Conservation (phyloP, 2,797 vertebrate genomes). For the Danio tinwini region DNA sequence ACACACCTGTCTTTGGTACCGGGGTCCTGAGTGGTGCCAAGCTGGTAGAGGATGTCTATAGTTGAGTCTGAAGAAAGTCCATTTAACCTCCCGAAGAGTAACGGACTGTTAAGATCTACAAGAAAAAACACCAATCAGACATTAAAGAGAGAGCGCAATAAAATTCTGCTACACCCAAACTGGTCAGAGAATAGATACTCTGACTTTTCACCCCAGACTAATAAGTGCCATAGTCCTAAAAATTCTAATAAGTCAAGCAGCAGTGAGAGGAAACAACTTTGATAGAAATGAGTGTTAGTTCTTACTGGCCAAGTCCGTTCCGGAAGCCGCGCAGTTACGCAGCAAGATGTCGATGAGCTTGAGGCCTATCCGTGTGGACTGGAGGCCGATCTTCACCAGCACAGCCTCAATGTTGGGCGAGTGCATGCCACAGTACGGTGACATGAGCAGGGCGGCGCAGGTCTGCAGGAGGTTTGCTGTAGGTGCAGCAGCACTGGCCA, state of each 20-base stretch:
- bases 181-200: background rate
- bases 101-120: slow-evolving; percentile 95
- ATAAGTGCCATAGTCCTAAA: background rate
- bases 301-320: slow-evolving; percentile 93
- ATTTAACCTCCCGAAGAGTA: slow-evolving; percentile 96
- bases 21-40: slow-evolving; percentile 95
- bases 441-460: slow-evolving; percentile 96
- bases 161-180: background rate
- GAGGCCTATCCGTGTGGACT: slow-evolving; percentile 95
- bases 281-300: background rate
- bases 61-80: slow-evolving; percentile 98
- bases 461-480: slow-evolving; percentile 98
- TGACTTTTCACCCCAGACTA: background rate
- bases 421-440: slow-evolving; percentile 98
- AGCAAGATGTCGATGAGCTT: slow-evolving; percentile 97
- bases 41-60: slow-evolving; percentile 98
- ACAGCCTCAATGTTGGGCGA: slow-evolving; percentile 98
- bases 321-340: slow-evolving; percentile 95
- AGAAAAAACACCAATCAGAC: slow-evolving; percentile 6
- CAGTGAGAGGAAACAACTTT: background rate
- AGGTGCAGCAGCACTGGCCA: slow-evolving; percentile 97
- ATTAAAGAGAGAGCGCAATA: background rate
- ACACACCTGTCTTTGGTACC: slow-evolving; percentile 96
- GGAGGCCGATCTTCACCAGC: slow-evolving; percentile 96
- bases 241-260: too few relatives aligned